Evolutionary conservation across 2,113 vertebrate genomes (phyloP), one percentile per base, ranked within the genome.

Genomic region (Athene cunicularia): DNA sequence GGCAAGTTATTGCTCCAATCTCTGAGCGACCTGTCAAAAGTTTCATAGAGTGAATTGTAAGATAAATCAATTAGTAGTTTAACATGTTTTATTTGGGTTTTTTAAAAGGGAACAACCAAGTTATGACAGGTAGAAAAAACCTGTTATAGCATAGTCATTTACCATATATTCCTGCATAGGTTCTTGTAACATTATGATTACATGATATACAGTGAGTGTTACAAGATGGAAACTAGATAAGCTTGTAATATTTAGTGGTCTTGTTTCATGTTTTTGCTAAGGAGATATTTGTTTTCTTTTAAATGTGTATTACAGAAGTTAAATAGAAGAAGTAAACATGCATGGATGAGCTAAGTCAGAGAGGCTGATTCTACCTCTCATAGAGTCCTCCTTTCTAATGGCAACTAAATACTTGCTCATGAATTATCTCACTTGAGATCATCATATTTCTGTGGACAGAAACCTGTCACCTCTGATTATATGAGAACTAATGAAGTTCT

Each of bases 51-150:
- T 82, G 60, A 53, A 59, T 19, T 37, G 20, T 26, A 70, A 87
- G 80, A 79, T 72, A 8, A 75, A 91, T 79, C 62, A 93, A 89
- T 95, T 91, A 94, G 17, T 84, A 85, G 16, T 60, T 79, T 87
- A 39, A 75, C 0, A 2, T 62, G 11, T 74, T 81, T 81, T 74
- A 35, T 71, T 83, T 84, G 7, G 5, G 10, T 66, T 88, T 92
- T 3, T 75, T 91, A 49, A 86, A 92, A 89, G 20, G 20, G 3
- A 87, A 26, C 1, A 49, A n/a, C 27, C 22, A 37, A 66, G 5
- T 67, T 72, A 53, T 23, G 35, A 68, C 5, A 47, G 19, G 15
- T 56, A 50, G 49, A 68, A 90, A 87, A 58, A 79, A 6, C 2
- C 14, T 50, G 8, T 50, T 81, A 28, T 10, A 67, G 37, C 18